Conservation (phyloP, 2,113 vertebrate species). For the Acrocephalus arundinaceus region DNA sequence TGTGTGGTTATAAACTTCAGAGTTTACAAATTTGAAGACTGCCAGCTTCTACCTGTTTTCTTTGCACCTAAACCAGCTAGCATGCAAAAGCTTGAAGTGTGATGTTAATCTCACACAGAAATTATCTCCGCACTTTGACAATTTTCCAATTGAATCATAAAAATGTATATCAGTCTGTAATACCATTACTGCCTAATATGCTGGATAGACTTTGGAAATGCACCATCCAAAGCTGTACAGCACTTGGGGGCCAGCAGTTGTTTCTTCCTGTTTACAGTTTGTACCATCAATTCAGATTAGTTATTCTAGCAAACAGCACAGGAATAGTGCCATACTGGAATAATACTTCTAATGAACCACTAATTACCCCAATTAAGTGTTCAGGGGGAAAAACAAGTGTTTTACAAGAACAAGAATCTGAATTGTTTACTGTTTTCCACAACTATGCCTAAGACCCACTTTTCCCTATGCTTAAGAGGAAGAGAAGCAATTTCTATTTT, state of each 20-base stretch:
- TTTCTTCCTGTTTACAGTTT: not conserved
- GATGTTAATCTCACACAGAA: not conserved
- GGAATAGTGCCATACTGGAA: not conserved
- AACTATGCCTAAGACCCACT: not conserved
- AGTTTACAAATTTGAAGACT: not conserved
- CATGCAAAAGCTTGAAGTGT: not conserved
- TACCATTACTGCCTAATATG: not conserved
- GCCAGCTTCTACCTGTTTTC: not conserved
- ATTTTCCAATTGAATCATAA: not conserved
- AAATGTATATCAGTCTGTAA: not conserved
- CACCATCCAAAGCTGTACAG: not conserved
- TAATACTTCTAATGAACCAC: not conserved
- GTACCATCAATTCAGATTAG: not conserved
- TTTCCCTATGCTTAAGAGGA: not conserved
- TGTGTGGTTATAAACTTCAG: not conserved
- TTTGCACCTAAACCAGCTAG: not conserved
- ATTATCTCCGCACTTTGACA: not conserved
- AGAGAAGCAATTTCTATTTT: not conserved
- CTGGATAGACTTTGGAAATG: not conserved
- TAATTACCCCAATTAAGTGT: not conserved
- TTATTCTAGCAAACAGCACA: not conserved
- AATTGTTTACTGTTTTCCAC: not conserved
- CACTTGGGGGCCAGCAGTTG: fast-evolving
- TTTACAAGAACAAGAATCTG: not conserved
- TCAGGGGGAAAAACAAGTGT: fast-evolving